Percentiles rank a stretch among this genome's conserved stretches.
Conservation (phyloP, 2,888 invertebrate genomes). For the Pheosia gnoma region DNA sequence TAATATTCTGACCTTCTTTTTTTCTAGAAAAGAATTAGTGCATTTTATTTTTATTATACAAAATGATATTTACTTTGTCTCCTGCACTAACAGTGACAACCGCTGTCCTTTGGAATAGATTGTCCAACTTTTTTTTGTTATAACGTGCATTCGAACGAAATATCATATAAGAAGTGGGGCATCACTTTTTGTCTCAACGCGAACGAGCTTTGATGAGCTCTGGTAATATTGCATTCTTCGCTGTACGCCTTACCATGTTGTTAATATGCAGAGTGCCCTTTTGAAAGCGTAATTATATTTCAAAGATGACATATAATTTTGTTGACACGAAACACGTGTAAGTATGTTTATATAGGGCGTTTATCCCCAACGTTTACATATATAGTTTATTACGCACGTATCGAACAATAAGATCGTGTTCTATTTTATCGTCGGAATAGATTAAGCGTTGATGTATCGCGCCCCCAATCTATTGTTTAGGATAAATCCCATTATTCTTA, state of each 20-base stretch:
- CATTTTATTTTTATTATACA: too few relatives aligned
- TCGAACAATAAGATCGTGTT: background rate
- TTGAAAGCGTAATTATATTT: too few relatives aligned
- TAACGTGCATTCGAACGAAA: background rate
- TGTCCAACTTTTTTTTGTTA: background rate
- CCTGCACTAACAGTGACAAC: too few relatives aligned
- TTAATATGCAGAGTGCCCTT: too few relatives aligned
- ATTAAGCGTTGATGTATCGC: constrained; percentile 4
- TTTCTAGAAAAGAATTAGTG: too few relatives aligned
- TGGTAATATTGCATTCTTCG: too few relatives aligned
- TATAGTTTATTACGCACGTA: background rate
- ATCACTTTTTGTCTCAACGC: background rate
- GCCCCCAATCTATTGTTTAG: constrained; percentile 5
- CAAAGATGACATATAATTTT: too few relatives aligned
- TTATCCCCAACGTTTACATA: constrained; percentile 2
- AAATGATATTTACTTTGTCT: too few relatives aligned
- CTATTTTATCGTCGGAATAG: constrained; percentile 5
- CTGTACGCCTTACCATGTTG: too few relatives aligned
- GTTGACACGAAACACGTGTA: background rate
- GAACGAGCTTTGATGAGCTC: too few relatives aligned
- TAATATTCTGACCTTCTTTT: too few relatives aligned
- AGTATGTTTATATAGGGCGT: background rate
- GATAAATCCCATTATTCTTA: constrained; percentile 1
- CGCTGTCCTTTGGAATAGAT: too few relatives aligned
- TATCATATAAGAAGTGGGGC: background rate